phyloP scores from a whole-genome alignment of 2,888 invertebrate species.

The Scaptomyza flava region DNA sequence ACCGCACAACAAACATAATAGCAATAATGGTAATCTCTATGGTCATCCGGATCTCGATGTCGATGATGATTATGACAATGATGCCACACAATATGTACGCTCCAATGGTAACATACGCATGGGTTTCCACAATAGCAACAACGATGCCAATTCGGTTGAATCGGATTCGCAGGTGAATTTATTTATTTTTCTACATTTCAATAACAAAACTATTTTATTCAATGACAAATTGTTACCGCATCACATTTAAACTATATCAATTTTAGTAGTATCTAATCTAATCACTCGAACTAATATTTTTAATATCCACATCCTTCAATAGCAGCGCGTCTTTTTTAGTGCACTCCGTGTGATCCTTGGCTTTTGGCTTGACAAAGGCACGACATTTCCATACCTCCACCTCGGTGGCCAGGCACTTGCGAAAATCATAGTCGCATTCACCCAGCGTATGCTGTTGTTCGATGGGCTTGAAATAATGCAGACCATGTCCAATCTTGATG shows the following conservation, averaged over 20 bases:
- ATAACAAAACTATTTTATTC: too few relatives aligned
- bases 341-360: slow-evolving; percentile 9
- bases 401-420: slow-evolving; percentile 92
- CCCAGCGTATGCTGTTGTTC: slow-evolving; percentile 90
- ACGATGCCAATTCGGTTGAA: slow-evolving; percentile 80
- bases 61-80: slow-evolving; percentile 67
- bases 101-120: slow-evolving; percentile 73
- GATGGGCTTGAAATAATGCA: slow-evolving; percentile 93
- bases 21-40: slow-evolving; percentile 54
- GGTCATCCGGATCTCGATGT: slow-evolving; percentile 63
- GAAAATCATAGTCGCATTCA: slow-evolving; percentile 90
- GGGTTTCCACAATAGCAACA: slow-evolving; percentile 79
- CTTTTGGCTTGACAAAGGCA: slow-evolving; percentile 54
- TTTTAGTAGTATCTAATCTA: too few relatives aligned
- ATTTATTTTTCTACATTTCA: too few relatives aligned
- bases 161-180: slow-evolving; percentile 81
- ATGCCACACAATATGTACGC: slow-evolving; percentile 80
- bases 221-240: too few relatives aligned
- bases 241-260: too few relatives aligned
- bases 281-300: too few relatives aligned
- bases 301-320: slow-evolving; percentile 9
- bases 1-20: slow-evolving; percentile 61
- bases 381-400: slow-evolving; percentile 87
- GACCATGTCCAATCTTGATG: slow-evolving; percentile 94
- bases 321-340: slow-evolving; percentile 3